Evolutionary conservation across 2,888 invertebrate genomes (phyloP), one percentile per base, ranked within the genome.

Genomic region (Lymantria dispar): DNA sequence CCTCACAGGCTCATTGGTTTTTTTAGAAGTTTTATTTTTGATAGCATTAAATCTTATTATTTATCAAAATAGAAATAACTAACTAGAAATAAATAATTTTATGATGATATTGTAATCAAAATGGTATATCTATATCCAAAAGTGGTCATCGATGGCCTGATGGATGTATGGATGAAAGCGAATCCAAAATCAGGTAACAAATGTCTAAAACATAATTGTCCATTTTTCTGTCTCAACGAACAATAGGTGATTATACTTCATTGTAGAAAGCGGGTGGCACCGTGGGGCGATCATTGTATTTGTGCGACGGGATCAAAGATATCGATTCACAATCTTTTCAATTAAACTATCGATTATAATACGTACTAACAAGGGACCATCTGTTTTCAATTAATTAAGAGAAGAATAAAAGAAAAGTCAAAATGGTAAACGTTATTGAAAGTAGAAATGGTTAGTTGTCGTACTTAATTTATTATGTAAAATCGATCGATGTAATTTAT

Each of bases 331-430:
- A 68, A 77, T 80, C 80, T 74, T 83, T 86, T 88, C 88, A 87
- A 88, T 89, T 89, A 87, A 78, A 84, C 53, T 69, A 83, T 82
- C 82, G 76, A 70, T 72, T 9, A 73, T 74, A 72, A 77, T 74
- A 59, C 70, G 72, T 70, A 62, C 79, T 90, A 91, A 91, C 89
- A 85, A 89, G 90, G 79, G 72, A 80, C 82, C 87, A 90, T 89
- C 87, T 89, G 89, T 88, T 84, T 84, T 80, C 83, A 78, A 87
- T 89, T 87, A 87, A 89, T 89, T 87, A 84, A 78, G 68, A 63
- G 70, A 70, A 71, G 80, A 78, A 83, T 78, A 73, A 71, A 68
- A 66, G 67, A 70, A 62, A 65, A 70, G 64, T 74, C 10, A 10
- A 33, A n/a, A 33, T 33, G 33, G 33, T 33, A 33, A 33, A 10